Conservation (phyloP, 2,888 invertebrate species). For the Cyclophora punctaria region DNA sequence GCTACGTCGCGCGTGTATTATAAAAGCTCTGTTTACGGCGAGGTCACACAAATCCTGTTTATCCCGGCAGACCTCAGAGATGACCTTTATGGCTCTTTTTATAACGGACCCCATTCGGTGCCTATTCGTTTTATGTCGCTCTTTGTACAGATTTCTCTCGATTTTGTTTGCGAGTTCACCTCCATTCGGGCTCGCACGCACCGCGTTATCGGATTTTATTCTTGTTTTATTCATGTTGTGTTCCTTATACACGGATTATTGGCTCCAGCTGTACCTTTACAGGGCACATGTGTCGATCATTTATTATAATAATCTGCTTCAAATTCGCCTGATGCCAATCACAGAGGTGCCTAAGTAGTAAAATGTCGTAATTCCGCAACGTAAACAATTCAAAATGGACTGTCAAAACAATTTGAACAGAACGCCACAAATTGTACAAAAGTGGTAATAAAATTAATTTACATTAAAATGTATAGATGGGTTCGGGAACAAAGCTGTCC, state of each 20-base stretch:
- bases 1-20: conserved; percentile 9
- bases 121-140: conserved; percentile 4
- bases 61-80: conserved; percentile 6
- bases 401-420: too few species aligned
- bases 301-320: too few species aligned
- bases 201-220: conserved; percentile 6
- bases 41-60: conserved; percentile 12
- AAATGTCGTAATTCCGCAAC: not conserved
- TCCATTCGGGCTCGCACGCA: conserved; percentile 3
- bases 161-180: conserved; percentile 16
- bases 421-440: too few species aligned
- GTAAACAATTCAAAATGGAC: not conserved
- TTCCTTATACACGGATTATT: not conserved
- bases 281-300: too few species aligned
- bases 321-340: too few species aligned
- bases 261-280: not conserved
- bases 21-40: conserved; percentile 5
- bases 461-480: conserved; percentile 6
- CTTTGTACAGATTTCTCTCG: conserved; percentile 7
- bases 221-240: conserved; percentile 2
- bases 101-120: conserved; percentile 13
- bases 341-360: too few species aligned
- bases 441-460: conserved; percentile 4
- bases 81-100: conserved; percentile 13
- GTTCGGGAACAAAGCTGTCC: conserved; percentile 13